Base-by-base conservation (phyloP, 2,888 invertebrate species). In the Lagria hirta region DNA sequence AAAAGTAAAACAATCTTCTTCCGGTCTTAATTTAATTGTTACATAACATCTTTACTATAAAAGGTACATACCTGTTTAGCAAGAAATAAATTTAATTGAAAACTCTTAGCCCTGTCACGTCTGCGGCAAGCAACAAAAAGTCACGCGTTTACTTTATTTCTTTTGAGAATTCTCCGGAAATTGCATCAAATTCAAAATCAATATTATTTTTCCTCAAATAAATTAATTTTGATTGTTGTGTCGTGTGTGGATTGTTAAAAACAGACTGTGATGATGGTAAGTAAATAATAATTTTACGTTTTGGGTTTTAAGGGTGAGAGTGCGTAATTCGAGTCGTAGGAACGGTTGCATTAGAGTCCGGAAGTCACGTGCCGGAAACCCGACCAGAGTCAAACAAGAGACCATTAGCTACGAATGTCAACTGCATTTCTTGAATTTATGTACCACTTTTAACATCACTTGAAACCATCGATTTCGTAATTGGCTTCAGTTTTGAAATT, bases 321-420 rank as follows among this genome's bases (percentile, higher is more conserved):
- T 43, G 46, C 41, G 52, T 54, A 54, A 54, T 48, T 48, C 22
- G 51, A 52, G 45, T 48, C 52, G 51, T 32, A 48, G 41, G 42
- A 47, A 48, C 47, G 51, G 47, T 50, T 57, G 55, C 57, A 55
- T 57, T 57, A 54, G 51, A 49, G 51, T 51, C 51, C 53, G 57
- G 57, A 58, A 44, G 55, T 56, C 55, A 56, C 55, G 57, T 54
- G 57, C 55, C 53, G 52, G 57, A 56, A 58, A 58, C 55, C 55
- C 44, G 53, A 56, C 44, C 55, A 49, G 51, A 56, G 53, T 52
- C 57, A 58, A 58, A 57, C 57, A 57, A 52, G 49, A 47, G 41
- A 49, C 57, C 57, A 57, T 57, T 57, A 57, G 51, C 54, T 51
- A 45, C 35, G 47, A 51, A 44, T 49, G 52, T 50, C 50, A 43